phyloP scores from a whole-genome alignment of 2,113 vertebrate genomes.

The Jacana jacana region DNA sequence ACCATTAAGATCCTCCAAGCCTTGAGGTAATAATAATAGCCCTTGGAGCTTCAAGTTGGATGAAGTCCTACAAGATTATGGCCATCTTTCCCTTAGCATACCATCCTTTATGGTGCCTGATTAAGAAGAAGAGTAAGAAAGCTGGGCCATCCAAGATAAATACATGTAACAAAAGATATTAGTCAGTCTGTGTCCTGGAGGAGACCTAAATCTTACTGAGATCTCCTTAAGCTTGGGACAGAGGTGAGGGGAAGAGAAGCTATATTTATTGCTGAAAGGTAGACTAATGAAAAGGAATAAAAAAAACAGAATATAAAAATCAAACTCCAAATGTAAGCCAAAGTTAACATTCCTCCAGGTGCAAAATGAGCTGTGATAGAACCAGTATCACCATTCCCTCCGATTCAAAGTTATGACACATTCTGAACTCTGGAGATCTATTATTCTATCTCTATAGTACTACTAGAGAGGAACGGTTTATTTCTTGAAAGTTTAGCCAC shows the following conservation, averaged over 20 bases:
- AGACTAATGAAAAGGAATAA: not conserved
- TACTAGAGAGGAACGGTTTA: not conserved
- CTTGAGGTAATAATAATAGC: not conserved
- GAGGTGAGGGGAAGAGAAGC: not conserved
- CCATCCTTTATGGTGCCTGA: not conserved
- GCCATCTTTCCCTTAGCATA: not conserved
- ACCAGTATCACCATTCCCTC: not conserved
- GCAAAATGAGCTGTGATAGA: not conserved
- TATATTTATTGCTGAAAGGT: not conserved
- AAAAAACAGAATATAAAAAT: not conserved
- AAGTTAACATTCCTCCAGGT: not conserved
- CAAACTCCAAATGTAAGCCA: not conserved
- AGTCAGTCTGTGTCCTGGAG: not conserved
- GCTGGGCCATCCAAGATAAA: constrained; percentile 31
- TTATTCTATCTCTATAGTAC: not conserved
- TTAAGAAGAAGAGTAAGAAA: not conserved
- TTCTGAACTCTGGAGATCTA: not conserved
- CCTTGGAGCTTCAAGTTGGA: not conserved
- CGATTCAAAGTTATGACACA: not conserved
- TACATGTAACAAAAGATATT: not conserved
- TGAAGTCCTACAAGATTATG: not conserved
- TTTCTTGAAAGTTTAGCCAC: not conserved
- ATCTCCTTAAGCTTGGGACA: not conserved
- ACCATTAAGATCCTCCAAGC: not conserved
- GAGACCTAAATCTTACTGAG: not conserved